These are phyloP conservation scores for Allobates femoralis DNA, from an alignment of 2,797 vertebrate species.

Conservation along the genomic window DNA sequence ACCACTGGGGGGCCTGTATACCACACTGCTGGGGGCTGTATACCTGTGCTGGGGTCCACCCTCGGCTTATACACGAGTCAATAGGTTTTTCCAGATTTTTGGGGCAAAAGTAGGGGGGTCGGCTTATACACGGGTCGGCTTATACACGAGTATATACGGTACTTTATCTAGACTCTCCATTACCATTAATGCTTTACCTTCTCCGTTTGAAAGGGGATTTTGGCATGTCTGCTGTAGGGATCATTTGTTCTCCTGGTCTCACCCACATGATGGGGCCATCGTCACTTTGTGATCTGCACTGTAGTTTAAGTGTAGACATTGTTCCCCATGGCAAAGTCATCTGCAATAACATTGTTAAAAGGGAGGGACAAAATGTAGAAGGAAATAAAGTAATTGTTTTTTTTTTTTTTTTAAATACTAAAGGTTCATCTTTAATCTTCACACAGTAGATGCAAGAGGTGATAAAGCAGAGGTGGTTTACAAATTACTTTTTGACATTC, in stretches of 20 bases:
- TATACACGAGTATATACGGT: too few relatives aligned
- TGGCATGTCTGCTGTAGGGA: slow-evolving; percentile 96
- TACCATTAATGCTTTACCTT: slow-evolving; percentile 75
- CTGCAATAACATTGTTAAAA: slow-evolving; percentile 68
- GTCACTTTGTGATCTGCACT: slow-evolving; percentile 96
- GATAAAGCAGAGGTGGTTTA: too few relatives aligned
- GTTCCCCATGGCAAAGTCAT: slow-evolving; percentile 97
- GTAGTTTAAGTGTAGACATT: slow-evolving; percentile 91
- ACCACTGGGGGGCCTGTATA: too few relatives aligned
- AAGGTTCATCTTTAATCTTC: not conserved
- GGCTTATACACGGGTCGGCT: too few relatives aligned
- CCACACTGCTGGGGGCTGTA: too few relatives aligned
- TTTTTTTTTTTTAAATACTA: too few relatives aligned
- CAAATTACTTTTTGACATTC: too few relatives aligned
- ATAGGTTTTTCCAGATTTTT: too few relatives aligned
- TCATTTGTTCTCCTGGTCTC: slow-evolving; percentile 97
- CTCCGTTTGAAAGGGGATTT: slow-evolving; percentile 98
- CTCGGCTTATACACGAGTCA: too few relatives aligned
- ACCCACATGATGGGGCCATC: slow-evolving; percentile 99
- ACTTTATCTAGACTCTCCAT: not conserved
- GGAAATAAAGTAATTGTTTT: not conserved
- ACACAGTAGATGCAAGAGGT: not conserved
- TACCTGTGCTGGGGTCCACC: too few relatives aligned
- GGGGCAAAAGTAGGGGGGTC: too few relatives aligned
- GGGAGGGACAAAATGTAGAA: not conserved